Conservation (phyloP, 1,140 invertebrate genomes). For the Musca vetustissima region DNA sequence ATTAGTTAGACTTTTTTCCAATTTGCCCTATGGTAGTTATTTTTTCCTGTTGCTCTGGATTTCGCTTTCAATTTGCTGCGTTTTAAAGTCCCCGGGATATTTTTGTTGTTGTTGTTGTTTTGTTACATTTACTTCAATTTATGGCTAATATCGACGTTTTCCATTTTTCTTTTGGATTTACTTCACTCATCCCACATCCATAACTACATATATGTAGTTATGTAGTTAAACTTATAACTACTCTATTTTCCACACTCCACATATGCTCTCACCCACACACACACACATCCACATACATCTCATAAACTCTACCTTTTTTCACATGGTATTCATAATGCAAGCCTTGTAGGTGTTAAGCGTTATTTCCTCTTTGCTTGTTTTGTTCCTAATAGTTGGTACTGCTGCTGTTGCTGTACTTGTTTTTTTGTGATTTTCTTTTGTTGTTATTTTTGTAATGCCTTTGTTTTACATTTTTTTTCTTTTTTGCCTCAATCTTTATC, state of each 20-base stretch:
- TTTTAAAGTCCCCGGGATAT: not conserved
- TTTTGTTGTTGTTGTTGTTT: not conserved
- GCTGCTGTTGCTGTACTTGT: not conserved
- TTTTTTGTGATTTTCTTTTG: not conserved
- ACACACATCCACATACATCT: not conserved
- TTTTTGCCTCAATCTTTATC: not conserved
- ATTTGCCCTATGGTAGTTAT: not conserved
- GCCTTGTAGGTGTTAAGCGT: conserved; percentile 8
- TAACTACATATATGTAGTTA: not conserved
- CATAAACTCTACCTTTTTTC: not conserved
- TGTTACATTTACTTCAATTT: not conserved
- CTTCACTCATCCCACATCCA: not conserved
- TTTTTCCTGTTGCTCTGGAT: too few species aligned
- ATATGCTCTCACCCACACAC: not conserved
- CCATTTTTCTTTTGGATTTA: too few species aligned
- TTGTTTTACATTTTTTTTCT: not conserved
- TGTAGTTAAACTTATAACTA: not conserved
- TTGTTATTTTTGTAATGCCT: not conserved
- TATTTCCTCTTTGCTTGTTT: not conserved
- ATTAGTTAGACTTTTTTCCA: conserved; percentile 1
- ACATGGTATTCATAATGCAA: not conserved
- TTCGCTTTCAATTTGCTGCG: not conserved
- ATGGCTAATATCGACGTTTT: too few species aligned
- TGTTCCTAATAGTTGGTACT: not conserved
- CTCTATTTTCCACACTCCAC: not conserved